Percentiles rank a stretch among this genome's conserved stretches.
Conservation (phyloP, 2,888 invertebrate species). For the Protonemura montana region DNA sequence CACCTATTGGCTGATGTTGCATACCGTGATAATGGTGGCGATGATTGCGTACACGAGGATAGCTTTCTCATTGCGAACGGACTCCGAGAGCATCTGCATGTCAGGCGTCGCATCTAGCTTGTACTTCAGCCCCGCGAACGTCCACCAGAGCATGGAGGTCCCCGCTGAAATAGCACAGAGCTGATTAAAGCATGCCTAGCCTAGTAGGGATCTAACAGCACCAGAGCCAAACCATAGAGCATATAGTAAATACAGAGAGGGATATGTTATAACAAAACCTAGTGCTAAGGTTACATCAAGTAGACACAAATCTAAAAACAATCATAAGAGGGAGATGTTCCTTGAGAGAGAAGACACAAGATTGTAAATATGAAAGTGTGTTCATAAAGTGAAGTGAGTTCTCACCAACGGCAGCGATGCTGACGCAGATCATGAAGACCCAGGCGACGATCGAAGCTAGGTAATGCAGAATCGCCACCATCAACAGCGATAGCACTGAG, state of each 20-base stretch:
- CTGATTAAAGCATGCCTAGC: too few relatives aligned
- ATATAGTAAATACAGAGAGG: too few relatives aligned
- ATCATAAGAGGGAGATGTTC: too few relatives aligned
- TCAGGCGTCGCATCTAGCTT: conserved; percentile 66
- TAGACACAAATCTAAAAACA: too few relatives aligned
- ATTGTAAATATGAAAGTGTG: too few relatives aligned
- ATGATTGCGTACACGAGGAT: conserved; percentile 85
- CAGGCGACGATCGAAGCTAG: conserved; percentile 85
- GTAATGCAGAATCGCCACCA: conserved; percentile 84
- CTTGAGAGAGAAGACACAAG: too few relatives aligned
- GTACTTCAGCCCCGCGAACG: conserved; percentile 78
- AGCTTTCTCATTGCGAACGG: conserved; percentile 84
- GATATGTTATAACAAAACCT: too few relatives aligned
- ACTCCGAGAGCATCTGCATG: conserved; percentile 72
- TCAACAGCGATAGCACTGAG: conserved; percentile 81
- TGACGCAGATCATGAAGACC: conserved; percentile 84
- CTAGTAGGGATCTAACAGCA: too few relatives aligned
- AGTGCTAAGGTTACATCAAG: too few relatives aligned
- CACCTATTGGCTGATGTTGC: too few relatives aligned
- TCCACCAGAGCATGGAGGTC: conserved; percentile 87
- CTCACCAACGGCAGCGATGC: conserved; percentile 75
- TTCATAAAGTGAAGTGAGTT: too few relatives aligned
- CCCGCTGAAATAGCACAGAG: conserved; percentile 64
- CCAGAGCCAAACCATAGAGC: too few relatives aligned
- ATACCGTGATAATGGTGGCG: conserved; percentile 87